Evolutionary conservation across 2,113 vertebrate genomes (phyloP), one percentile per base, ranked within the genome.

Genomic region (Amblyopsis rosae): DNA sequence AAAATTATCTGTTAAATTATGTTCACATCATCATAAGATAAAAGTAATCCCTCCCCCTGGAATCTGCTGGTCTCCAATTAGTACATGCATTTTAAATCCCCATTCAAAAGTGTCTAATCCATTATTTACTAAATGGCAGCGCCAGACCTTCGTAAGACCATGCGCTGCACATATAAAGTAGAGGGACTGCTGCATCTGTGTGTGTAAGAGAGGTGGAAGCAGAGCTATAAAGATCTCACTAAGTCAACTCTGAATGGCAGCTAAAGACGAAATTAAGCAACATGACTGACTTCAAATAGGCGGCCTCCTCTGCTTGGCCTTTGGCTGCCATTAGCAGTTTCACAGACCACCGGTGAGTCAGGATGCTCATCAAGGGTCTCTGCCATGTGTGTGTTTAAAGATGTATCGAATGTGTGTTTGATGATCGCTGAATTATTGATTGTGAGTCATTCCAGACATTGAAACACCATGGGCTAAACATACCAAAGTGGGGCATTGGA

Each of bases 21-120:
- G 91, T 93, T 91, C 90, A 89, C 92, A 92, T 93, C 91, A 93
- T 92, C 91, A 92, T 83, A 93, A 93, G 92, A 93, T 93, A 92
- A 93, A 93, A 93, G 92, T 91, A 90, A 80, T 89, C 73, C 82
- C 83, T 92, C 91, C 90, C 92, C 82, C 83, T 83, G 91, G 91
- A 90, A 84, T 89, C 88, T 70, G 83, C 88, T 90, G 88, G 91
- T 92, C 89, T 92, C 92, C 91, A 93, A 93, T 93, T 93, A 93
- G 91, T 82, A 90, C 81, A 91, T 87, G 89, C 88, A 92, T 93
- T 86, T 90, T 88, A 91, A 90, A 86, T 86, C 88, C 79, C 82
- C 79, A 90, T 89, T 92, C 86, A 90, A 93, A 92, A 93, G 87
- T 92, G 90, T 91, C 92, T 92, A 83, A 93, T 93, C 91, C 92